A percentile compares a stretch with the other conserved stretches of the same genome.
phyloP scores from a whole-genome alignment of 2,888 invertebrate genomes.

The Patella caerulea region DNA sequence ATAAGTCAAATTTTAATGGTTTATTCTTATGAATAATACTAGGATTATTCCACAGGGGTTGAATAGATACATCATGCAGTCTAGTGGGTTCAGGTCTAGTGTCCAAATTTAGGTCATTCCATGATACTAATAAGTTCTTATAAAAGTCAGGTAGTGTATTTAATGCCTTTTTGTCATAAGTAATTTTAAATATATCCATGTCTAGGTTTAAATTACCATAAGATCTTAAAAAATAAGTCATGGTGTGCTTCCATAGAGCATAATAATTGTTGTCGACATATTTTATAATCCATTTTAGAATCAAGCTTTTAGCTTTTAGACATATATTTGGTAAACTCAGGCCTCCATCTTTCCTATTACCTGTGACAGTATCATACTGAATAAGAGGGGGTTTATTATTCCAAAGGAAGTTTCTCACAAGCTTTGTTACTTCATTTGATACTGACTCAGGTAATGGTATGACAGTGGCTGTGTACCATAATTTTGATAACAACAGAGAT shows the following conservation, averaged over 20 bases:
- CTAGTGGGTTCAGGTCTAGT: neutral
- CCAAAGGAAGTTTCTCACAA: neutral
- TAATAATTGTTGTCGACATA: neutral
- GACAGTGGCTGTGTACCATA: neutral
- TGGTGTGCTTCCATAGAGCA: neutral
- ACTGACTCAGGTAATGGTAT: neutral
- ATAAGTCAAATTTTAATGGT: neutral
- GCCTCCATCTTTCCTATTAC: neutral
- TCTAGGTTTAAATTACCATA: neutral
- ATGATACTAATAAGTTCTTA: neutral
- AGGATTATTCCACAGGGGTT: neutral
- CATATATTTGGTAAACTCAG: neutral
- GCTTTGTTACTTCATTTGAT: neutral
- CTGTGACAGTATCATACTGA: neutral
- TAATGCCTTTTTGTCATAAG: neutral
- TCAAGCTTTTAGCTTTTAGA: neutral
- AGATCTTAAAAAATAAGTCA: neutral
- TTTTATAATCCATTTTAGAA: neutral
- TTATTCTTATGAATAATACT: neutral
- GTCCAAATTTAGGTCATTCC: neutral
- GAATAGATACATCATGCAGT: neutral
- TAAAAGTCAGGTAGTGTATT: neutral
- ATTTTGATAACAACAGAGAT: neutral
- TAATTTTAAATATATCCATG: neutral
- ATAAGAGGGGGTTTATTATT: slow-evolving; percentile 3